Evolutionary conservation across 2,113 vertebrate genomes (phyloP).

Genomic region (Pungitius pungitius): DNA sequence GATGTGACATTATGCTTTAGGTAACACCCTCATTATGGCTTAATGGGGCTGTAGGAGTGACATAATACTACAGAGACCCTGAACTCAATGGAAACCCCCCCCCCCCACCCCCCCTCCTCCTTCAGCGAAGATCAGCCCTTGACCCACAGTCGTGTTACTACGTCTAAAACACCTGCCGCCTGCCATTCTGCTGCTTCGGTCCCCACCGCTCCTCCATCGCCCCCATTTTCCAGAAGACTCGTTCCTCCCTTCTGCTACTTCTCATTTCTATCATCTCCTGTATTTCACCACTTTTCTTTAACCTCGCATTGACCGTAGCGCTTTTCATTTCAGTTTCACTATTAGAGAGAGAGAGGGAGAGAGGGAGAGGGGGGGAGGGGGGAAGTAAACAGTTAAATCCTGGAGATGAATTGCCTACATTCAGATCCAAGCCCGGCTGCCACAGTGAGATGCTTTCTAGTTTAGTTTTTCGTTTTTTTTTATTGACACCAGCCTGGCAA

Average conservation of each 20-base stretch:
- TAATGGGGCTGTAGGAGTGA: slow-evolving; percentile 66
- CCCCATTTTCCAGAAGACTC: background rate
- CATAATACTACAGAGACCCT: slow-evolving; percentile 72
- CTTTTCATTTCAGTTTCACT: background rate
- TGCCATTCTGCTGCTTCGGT: background rate
- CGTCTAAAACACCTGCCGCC: slow-evolving; percentile 42
- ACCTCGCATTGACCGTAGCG: too few species aligned
- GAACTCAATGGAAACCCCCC: slow-evolving; percentile 61
- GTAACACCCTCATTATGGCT: slow-evolving; percentile 68
- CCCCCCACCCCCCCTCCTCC: slow-evolving; percentile 1
- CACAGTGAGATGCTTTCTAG: slow-evolving; percentile 8
- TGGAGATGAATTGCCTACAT: slow-evolving; percentile 29
- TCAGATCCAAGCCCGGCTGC: slow-evolving; percentile 31
- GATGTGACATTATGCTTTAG: slow-evolving; percentile 58
- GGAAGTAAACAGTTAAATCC: slow-evolving; percentile 42
- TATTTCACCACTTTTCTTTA: background rate
- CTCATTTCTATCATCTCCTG: background rate
- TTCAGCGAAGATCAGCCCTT: slow-evolving; percentile 30
- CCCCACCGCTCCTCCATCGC: background rate
- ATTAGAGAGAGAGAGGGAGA: too few species aligned
- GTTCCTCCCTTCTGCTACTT: slow-evolving; percentile 10
- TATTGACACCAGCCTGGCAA: slow-evolving; percentile 40
- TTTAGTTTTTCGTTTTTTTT: background rate
- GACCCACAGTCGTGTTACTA: slow-evolving; percentile 47
- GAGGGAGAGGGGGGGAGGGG: too few species aligned